Conservation (phyloP, 2,113 vertebrate species). For the Paracanthobrama guichenoti region DNA sequence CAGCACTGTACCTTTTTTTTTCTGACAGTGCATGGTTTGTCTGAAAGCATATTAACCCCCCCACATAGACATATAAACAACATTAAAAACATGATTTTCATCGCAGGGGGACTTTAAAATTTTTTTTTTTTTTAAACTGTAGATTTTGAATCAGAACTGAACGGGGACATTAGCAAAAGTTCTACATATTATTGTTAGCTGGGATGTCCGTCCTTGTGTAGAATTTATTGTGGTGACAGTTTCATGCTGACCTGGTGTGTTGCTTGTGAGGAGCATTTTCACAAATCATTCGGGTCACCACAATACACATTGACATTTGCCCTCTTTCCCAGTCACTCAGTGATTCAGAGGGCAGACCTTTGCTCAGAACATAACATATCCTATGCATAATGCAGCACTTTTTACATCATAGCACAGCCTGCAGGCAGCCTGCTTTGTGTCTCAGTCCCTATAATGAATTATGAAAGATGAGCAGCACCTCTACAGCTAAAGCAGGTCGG, state of each 20-base stretch:
- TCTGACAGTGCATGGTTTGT: too few relatives aligned
- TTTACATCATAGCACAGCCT: conserved; percentile 47
- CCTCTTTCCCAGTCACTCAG: conserved; percentile 6
- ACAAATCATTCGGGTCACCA: conserved; percentile 20
- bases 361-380: conserved; percentile 11
- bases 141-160: too few relatives aligned
- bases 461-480: conserved; percentile 70
- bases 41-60: too few relatives aligned
- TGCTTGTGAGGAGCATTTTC: conserved; percentile 18
- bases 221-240: background rate
- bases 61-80: too few relatives aligned
- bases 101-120: too few relatives aligned
- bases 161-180: too few relatives aligned
- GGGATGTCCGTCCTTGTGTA: background rate
- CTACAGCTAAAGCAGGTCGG: conserved; percentile 30
- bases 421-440: conserved; percentile 49
- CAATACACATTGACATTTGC: conserved; percentile 37
- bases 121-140: too few relatives aligned
- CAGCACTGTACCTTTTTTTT: too few relatives aligned
- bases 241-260: background rate
- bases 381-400: conserved; percentile 50
- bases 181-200: too few relatives aligned
- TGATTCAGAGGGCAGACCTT: conserved; percentile 34
- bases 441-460: conserved; percentile 71
- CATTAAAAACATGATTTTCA: too few relatives aligned